phyloP scores from a whole-genome alignment of 2,113 vertebrate genomes.

The Forbesichthys agassizii region DNA sequence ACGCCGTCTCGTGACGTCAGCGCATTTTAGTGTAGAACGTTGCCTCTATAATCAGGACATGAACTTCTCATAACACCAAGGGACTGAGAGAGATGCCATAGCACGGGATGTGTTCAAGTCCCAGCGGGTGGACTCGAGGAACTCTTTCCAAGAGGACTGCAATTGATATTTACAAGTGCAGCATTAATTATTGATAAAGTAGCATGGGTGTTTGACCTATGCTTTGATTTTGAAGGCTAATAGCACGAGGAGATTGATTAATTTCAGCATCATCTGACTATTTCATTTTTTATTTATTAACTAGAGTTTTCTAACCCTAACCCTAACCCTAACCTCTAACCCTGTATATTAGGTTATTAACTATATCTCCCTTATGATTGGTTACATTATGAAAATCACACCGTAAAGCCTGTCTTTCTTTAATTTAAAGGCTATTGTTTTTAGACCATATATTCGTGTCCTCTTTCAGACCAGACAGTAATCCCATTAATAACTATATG shows the following conservation, averaged over 20 bases:
- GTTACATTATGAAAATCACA: no score
- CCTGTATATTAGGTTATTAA: no score
- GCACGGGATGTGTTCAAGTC: conserved; percentile 36
- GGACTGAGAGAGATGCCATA: conserved; percentile 11
- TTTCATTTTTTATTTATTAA: no score
- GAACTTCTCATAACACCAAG: conserved; percentile 78
- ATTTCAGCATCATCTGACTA: no score
- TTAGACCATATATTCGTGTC: no score
- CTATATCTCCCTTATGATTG: no score
- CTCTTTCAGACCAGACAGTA: no score
- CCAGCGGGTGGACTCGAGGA: conserved; percentile 55
- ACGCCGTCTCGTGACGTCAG: conserved; percentile 90
- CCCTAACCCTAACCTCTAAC: no score
- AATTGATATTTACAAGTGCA: conserved; percentile 55
- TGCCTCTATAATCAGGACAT: conserved; percentile 80
- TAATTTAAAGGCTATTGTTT: no score
- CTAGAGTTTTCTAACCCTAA: no score
- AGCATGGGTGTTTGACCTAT: conserved; percentile 25
- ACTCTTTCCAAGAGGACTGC: conserved; percentile 24
- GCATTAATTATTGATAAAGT: conserved; percentile 50
- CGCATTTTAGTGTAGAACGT: conserved; percentile 60
- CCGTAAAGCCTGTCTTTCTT: no score
- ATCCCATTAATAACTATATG: no score
- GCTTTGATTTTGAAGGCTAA: conserved; percentile 44
- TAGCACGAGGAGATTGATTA: neutral